Evolutionary conservation across 2,888 invertebrate genomes (phyloP).

Genomic region (Parnassius apollo): DNA sequence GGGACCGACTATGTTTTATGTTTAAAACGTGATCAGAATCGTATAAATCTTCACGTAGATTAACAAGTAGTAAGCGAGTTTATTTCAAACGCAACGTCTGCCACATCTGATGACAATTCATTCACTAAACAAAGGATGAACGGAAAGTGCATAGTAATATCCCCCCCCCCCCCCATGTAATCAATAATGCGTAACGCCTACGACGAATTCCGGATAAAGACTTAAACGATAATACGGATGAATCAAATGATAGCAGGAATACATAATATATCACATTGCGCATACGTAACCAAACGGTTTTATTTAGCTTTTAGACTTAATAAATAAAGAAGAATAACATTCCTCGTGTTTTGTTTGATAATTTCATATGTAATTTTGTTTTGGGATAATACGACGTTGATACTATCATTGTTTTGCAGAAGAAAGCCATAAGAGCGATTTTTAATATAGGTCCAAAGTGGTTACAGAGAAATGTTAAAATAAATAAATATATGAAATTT

Average conservation of each 20-base stretch:
- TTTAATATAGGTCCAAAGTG: too few species aligned
- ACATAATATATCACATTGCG: constrained; percentile 20
- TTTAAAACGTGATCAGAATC: constrained; percentile 9
- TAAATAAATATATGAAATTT: too few species aligned
- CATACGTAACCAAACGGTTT: background rate
- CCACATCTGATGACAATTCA: constrained; percentile 44
- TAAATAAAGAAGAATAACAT: too few species aligned
- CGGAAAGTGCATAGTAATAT: constrained; percentile 48
- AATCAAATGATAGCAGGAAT: constrained; percentile 37
- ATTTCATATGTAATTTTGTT: too few species aligned
- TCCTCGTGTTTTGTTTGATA: too few species aligned
- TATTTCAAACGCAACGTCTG: constrained; percentile 39
- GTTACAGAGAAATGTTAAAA: too few species aligned
- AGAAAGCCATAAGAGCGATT: too few species aligned
- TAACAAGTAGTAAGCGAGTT: background rate
- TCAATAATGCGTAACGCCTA: constrained; percentile 48
- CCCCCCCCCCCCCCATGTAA: constrained; percentile 33
- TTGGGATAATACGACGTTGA: too few species aligned
- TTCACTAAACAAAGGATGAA: constrained; percentile 47
- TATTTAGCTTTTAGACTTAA: background rate
- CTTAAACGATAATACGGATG: constrained; percentile 40
- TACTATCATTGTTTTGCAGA: too few species aligned
- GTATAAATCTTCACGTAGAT: background rate
- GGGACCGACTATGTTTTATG: background rate
- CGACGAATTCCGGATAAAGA: constrained; percentile 50